Base-by-base conservation (phyloP, 2,113 vertebrate genomes). In the Willisornis vidua region DNA sequence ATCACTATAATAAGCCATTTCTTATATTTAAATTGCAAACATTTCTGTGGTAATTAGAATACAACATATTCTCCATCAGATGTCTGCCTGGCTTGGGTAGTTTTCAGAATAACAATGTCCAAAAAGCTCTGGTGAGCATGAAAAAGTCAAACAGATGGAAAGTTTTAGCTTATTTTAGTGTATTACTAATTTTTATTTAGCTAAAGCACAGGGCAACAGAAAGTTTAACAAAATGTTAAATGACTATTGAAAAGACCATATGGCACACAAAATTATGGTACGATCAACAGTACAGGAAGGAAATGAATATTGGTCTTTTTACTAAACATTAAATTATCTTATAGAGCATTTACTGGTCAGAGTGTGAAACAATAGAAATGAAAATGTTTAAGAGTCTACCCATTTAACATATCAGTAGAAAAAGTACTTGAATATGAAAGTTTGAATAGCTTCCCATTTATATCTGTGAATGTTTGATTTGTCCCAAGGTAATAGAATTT, bases 1-100 rank as follows among this genome's bases (percentile, higher is more conserved):
- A 61, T 91, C 25, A 52, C 39, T 89, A 52, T 85, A 94, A 86
- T 70, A 92, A 97, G 39, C 55, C 19, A 49, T 85, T 97, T 84
- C 90, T 96, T 90, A 84, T 37, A 75, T 78, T 81, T 92, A 85
- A 96, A 90, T 90, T 93, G 72, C 54, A 93, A 96, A 45, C 51
- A 90, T 89, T 94, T 95, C 61, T 66, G 48, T 79, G 35, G 48
- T 77, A 96, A 92, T 95, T 95, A 80, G 29, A 54, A 67, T 72
- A 95, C 68, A 96, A 71, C 66, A 81, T 87, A 81, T 62, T 93
- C 68, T 76, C 24, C 18, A 14, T 76, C n/a, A 2, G 68, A 35
- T 76, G 70, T 75, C 71, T 84, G 49, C 66, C 68, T 92, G 28
- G 77, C 55, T 78, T 92, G 71, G 39, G 68, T 80, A 55, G 71